Base-by-base conservation (phyloP, 1,140 invertebrate genomes). In the Lucilia cuprina region DNA sequence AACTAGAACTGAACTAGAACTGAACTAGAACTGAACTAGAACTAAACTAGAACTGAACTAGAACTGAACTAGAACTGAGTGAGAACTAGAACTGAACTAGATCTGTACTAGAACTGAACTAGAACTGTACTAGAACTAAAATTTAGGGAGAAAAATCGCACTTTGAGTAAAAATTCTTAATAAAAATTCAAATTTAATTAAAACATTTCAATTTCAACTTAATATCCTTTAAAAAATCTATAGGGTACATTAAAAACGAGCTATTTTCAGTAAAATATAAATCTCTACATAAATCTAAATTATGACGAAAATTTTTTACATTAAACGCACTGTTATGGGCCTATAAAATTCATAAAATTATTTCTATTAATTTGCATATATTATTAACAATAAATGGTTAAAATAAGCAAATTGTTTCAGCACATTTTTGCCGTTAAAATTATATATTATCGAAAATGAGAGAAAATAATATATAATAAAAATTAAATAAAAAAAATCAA, bases 331-430 rank as follows among this genome's bases (percentile, higher is more conserved):
- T n/a, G 65, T 70, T 19, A 70, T 21, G 12, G 21, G n/a, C 65
- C 65, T 19, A 70, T 70, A 70, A 70, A 70, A 5, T 4, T 21
- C 65, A 70, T n/a, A 70, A 55, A 70, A 70, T 70, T 21, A 70
- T 70, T 70, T 70, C 19, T 70, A 70, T 70, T 70, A 70, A 70
- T 70, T 55, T 55, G 21, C 65, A 70, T 70, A 70, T n/a, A 21
- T 19, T 70, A 70, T 21, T 10, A 70, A 70, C 65, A 70, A 21
- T 21, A 19, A 70, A 70, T 21, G 60, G 17, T 55, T 13, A 70
- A 70, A 70, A 70, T 70, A 70, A 65, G 8, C 19, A 60, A 17
- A 60, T 60, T 7, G 14, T 60, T 60, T 17, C 55, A 60, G 65
- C n/a, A 25, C n/a, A 70, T 70, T 25, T 70, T 7, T 25, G n/a